A percentile compares a stretch with the other conserved stretches of the same genome.
Evolutionary conservation across 2,888 invertebrate genomes (phyloP).

Genomic region (Drosophila mayaguana): DNA sequence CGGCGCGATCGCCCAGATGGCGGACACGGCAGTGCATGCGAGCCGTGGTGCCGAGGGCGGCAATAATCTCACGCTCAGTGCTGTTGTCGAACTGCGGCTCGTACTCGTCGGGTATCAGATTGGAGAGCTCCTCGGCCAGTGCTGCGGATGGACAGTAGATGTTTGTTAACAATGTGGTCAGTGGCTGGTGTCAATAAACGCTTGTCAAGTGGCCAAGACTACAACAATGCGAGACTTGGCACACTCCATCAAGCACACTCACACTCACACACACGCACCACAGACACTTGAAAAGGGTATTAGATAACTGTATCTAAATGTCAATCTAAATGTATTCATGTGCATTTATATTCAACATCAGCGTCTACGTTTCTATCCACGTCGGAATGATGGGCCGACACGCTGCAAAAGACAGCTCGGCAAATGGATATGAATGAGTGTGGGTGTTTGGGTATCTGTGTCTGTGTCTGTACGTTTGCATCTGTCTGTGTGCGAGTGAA

Average conservation of each 20-base stretch:
- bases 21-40: slow-evolving; percentile 93
- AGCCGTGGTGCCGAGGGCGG: slow-evolving; percentile 93
- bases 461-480: background rate
- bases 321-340: slow-evolving; percentile 78
- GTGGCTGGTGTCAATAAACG: slow-evolving; percentile 40
- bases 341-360: slow-evolving; percentile 65
- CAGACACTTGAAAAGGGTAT: slow-evolving; percentile 60
- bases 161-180: slow-evolving; percentile 5
- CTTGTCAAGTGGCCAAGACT: slow-evolving; percentile 33
- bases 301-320: slow-evolving; percentile 73
- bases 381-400: slow-evolving; percentile 20
- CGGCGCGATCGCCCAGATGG: slow-evolving; percentile 92
- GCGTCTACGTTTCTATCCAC: slow-evolving; percentile 22
- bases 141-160: slow-evolving; percentile 36
- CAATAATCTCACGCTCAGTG: slow-evolving; percentile 92
- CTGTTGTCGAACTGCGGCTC: slow-evolving; percentile 94
- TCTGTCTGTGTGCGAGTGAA: background rate
- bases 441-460: background rate
- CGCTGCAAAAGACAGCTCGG: slow-evolving; percentile 44
- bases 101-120: slow-evolving; percentile 75
- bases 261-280: slow-evolving; percentile 1
- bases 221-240: slow-evolving; percentile 29
- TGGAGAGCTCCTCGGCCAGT: slow-evolving; percentile 74
- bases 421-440: slow-evolving; percentile 48
- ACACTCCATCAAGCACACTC: slow-evolving; percentile 48